phyloP scores from a whole-genome alignment of 2,113 vertebrate species.

The Gasterosteus nipponicus region DNA sequence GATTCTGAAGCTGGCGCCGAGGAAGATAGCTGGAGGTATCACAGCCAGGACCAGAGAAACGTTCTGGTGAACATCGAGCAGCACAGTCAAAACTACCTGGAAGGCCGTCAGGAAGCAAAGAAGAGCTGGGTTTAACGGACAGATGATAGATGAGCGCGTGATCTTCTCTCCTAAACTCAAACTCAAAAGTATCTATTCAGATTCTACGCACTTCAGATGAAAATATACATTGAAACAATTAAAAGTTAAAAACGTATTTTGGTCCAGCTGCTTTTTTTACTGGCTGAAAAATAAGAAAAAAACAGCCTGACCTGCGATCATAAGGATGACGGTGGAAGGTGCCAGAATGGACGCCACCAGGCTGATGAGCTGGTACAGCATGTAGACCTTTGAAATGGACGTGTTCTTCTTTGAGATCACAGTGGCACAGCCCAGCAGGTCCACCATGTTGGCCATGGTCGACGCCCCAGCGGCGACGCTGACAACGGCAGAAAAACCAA shows the following conservation, averaged over 20 bases:
- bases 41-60: slow-evolving; percentile 40
- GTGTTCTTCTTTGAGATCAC: slow-evolving; percentile 10
- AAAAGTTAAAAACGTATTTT: background rate
- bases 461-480: slow-evolving; percentile 76
- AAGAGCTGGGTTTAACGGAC: background rate
- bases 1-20: slow-evolving; percentile 59
- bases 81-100: slow-evolving; percentile 60
- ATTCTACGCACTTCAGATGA: too few relatives aligned
- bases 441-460: slow-evolving; percentile 73
- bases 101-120: background rate
- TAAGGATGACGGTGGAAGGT: slow-evolving; percentile 29
- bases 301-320: slow-evolving; percentile 29
- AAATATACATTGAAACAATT: background rate
- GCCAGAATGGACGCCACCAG: slow-evolving; percentile 24
- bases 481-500: background rate
- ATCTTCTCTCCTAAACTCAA: background rate
- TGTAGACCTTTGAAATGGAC: slow-evolving; percentile 36
- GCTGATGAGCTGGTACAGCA: slow-evolving; percentile 36
- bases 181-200: background rate
- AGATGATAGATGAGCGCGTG: background rate
- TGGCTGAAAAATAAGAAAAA: background rate
- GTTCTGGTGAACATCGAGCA: slow-evolving; percentile 36
- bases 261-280: background rate
- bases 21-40: slow-evolving; percentile 60
- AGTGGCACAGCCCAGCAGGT: slow-evolving; percentile 7